Evolutionary conservation across 2,888 invertebrate species (phyloP).

Genomic region (Leuctra nigra): DNA sequence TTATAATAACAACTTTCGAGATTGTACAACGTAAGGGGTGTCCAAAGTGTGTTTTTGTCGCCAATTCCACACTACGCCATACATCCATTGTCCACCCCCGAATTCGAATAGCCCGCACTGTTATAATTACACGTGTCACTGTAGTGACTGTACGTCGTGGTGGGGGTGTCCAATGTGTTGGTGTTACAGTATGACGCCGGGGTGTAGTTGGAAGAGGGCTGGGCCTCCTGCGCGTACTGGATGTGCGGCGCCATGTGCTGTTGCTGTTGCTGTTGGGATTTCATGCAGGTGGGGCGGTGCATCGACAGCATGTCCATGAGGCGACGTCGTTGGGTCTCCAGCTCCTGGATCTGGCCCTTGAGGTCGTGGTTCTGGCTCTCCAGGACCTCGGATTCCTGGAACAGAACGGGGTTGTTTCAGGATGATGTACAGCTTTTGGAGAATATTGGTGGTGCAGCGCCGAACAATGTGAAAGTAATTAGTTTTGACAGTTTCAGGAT

Average conservation of each 20-base stretch:
- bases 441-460: no score
- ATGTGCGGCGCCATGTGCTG: not conserved
- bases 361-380: constrained; percentile 80
- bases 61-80: constrained; percentile 26
- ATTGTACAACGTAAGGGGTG: no score
- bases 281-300: constrained; percentile 66
- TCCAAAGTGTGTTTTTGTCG: constrained; percentile 25
- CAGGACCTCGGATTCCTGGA: constrained; percentile 71
- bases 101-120: constrained; percentile 18
- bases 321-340: constrained; percentile 71
- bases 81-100: constrained; percentile 45
- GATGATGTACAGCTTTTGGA: no score
- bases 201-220: constrained; percentile 1
- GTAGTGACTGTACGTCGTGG: constrained; percentile 5
- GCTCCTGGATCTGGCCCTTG: constrained; percentile 72
- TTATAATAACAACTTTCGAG: no score
- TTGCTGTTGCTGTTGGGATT: constrained; percentile 37
- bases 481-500: no score
- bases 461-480: no score
- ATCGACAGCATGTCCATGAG: constrained; percentile 71
- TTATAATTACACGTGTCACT: constrained; percentile 8
- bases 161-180: not conserved
- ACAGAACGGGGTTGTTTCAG: no score
- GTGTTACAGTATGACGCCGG: constrained; percentile 14
- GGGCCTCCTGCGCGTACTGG: not conserved